Conservation (phyloP, 2,113 vertebrate genomes). For the Siniperca knerii region DNA sequence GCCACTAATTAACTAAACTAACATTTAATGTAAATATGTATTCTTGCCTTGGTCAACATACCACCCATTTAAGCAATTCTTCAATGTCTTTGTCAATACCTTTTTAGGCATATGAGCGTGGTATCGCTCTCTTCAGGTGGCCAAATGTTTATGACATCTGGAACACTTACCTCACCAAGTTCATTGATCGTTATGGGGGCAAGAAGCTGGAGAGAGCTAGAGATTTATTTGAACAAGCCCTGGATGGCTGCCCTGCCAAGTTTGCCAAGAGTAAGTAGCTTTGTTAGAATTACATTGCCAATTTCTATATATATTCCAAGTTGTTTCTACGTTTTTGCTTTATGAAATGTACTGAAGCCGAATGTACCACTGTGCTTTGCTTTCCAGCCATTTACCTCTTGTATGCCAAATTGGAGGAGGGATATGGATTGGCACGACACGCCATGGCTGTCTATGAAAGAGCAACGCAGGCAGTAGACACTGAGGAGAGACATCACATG, state of each 20-base stretch:
- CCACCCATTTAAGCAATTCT: neutral
- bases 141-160: constrained; percentile 96
- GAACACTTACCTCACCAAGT: constrained; percentile 96
- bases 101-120: constrained; percentile 90
- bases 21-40: neutral
- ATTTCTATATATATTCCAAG: neutral
- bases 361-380: neutral
- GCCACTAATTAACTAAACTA: neutral
- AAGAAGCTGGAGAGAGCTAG: constrained; percentile 94
- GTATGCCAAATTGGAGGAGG: constrained; percentile 93
- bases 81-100: neutral
- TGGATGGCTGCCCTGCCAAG: constrained; percentile 93
- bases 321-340: neutral
- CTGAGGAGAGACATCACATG: constrained; percentile 90
- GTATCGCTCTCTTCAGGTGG: constrained; percentile 93
- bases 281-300: neutral
- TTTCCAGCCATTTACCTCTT: constrained; percentile 90
- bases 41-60: neutral
- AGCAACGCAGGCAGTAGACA: constrained; percentile 90
- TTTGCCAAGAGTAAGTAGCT: constrained; percentile 91
- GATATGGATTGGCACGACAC: constrained; percentile 91
- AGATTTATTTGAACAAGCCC: constrained; percentile 93
- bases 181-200: constrained; percentile 93
- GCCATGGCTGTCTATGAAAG: constrained; percentile 96
- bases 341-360: neutral